Conservation (phyloP, 2,888 invertebrate genomes). For the Allolobophora icterica region DNA sequence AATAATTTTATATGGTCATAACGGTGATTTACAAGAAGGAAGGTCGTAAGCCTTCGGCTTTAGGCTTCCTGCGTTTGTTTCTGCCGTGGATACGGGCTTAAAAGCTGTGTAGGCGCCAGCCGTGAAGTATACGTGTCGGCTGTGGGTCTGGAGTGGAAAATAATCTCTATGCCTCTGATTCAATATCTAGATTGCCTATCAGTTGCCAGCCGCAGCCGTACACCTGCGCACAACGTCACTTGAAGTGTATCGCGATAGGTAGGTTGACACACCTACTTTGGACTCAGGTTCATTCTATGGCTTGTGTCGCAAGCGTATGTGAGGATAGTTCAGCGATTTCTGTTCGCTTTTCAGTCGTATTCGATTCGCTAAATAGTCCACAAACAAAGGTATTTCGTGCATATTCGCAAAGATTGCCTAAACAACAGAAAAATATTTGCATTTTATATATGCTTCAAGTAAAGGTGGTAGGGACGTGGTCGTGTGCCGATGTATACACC, state of each 20-base stretch:
- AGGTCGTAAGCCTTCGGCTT: not conserved
- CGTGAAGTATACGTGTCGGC: not conserved
- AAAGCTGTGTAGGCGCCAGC: not conserved
- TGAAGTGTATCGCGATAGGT: too few relatives aligned
- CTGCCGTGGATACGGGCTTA: not conserved
- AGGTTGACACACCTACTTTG: not conserved
- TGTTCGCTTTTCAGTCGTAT: not conserved
- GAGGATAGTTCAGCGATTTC: not conserved
- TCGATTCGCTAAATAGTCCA: slow-evolving; percentile 4
- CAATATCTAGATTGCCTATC: slow-evolving; percentile 9
- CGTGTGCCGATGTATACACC: not conserved
- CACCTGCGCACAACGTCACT: not conserved
- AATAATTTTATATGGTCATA: not conserved
- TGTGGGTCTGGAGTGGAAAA: not conserved
- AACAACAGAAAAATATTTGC: not conserved
- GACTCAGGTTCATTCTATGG: not conserved
- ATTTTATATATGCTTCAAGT: not conserved
- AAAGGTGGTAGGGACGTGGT: not conserved
- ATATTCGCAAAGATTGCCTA: not conserved
- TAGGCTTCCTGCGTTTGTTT: not conserved
- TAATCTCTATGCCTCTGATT: not conserved
- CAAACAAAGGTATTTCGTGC: not conserved
- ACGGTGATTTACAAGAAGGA: not conserved
- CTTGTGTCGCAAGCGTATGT: not conserved
- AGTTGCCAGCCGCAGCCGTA: not conserved